Percentiles rank a stretch among this genome's conserved stretches.
These are phyloP conservation scores for Caenorhabditis wallacei DNA, from an alignment of 2,888 invertebrate species.

Conservation along the genomic window DNA sequence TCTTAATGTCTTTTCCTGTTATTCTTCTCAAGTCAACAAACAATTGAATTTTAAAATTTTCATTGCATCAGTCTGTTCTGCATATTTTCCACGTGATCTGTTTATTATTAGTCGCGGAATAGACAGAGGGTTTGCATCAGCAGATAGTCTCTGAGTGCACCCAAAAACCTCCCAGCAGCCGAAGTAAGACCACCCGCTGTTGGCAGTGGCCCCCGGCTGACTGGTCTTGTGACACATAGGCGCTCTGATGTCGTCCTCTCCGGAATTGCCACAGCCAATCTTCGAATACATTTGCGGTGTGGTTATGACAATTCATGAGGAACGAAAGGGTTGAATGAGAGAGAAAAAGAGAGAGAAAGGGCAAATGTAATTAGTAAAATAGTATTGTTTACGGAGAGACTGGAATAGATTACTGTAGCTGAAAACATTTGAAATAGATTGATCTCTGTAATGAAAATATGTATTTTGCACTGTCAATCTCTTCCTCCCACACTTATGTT, in stretches of 20 bases:
- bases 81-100: conserved; percentile 17
- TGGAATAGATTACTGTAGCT: not conserved
- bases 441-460: conserved; percentile 29
- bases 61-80: not conserved
- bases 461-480: not conserved
- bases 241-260: conserved; percentile 12
- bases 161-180: conserved; percentile 16
- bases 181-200: conserved; percentile 27
- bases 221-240: conserved; percentile 59
- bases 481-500: not conserved
- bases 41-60: conserved; percentile 16
- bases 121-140: conserved; percentile 27
- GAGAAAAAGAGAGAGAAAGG: not conserved
- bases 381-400: not conserved
- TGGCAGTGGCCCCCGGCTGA: conserved; percentile 42
- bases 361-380: conserved; percentile 7
- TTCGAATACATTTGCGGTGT: conserved; percentile 36
- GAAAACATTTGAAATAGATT: not conserved
- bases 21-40: not conserved
- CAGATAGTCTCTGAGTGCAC: conserved; percentile 39
- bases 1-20: not conserved
- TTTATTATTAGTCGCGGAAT: conserved; percentile 29
- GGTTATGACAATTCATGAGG: conserved; percentile 21
- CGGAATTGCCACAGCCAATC: conserved; percentile 32
- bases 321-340: conserved; percentile 19